Conservation (phyloP, 2,113 vertebrate species). For the Xenotilapia flavipinnis region DNA sequence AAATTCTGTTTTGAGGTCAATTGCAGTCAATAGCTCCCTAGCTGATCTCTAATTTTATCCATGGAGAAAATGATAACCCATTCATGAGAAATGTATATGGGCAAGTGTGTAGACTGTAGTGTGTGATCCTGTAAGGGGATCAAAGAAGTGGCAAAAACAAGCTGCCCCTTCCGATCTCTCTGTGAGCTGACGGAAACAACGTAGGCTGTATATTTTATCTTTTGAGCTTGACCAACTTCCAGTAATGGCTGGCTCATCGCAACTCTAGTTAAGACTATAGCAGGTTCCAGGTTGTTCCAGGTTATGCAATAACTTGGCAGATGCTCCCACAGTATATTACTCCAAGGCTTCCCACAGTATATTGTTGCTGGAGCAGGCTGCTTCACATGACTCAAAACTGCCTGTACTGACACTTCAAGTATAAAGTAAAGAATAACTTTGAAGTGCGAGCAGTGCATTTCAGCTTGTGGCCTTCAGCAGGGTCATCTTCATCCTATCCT, state of each 20-base stretch:
- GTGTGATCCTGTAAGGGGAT: neutral
- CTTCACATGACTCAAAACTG: neutral
- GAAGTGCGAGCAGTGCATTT: neutral
- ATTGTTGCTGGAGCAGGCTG: neutral
- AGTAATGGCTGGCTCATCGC: neutral
- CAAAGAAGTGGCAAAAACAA: neutral
- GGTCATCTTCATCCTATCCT: neutral
- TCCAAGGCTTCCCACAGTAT: neutral
- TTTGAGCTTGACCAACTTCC: neutral
- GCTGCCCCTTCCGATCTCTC: neutral
- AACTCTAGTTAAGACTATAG: neutral
- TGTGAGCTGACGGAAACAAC: neutral
- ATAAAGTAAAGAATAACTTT: neutral
- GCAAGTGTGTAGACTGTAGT: neutral
- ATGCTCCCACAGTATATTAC: neutral
- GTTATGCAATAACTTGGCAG: neutral
- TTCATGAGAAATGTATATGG: neutral
- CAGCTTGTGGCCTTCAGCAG: neutral
- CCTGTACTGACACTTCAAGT: neutral
- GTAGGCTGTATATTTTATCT: neutral
- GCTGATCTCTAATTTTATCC: neutral
- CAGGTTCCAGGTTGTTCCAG: neutral
- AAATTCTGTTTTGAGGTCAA: conserved; percentile 17
- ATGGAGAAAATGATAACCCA: neutral
- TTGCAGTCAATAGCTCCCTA: neutral